Percentiles rank a stretch among this genome's conserved stretches.
phyloP scores from a whole-genome alignment of 1,140 invertebrate species.

The Spodoptera litura region DNA sequence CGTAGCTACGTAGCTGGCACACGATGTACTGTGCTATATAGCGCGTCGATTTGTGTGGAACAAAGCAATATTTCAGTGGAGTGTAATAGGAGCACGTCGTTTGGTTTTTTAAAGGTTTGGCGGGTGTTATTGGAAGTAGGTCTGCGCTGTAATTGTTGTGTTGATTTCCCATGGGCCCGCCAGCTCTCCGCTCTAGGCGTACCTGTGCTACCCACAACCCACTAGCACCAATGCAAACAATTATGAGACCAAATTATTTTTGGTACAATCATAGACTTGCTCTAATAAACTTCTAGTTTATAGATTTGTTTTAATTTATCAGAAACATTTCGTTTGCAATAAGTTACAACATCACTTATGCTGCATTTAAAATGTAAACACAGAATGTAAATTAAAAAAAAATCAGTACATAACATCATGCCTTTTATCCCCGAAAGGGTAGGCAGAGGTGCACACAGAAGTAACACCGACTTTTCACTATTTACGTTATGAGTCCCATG shows the following conservation, averaged over 20 bases:
- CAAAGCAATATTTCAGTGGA: constrained; percentile 43
- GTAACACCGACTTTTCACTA: too few relatives aligned
- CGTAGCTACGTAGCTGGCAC: constrained; percentile 7
- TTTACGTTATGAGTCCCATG: too few relatives aligned
- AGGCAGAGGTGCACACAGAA: too few relatives aligned
- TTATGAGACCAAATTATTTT: constrained; percentile 49
- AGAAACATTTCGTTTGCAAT: too few relatives aligned
- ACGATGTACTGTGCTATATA: not conserved
- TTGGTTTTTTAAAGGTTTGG: constrained; percentile 63
- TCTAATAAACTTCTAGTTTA: not conserved
- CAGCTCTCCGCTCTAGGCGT: constrained; percentile 60
- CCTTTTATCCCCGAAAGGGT: too few relatives aligned
- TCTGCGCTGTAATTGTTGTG: constrained; percentile 81
- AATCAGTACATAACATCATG: too few relatives aligned
- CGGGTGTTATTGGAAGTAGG: constrained; percentile 75
- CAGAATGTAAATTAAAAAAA: too few relatives aligned
- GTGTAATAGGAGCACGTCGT: constrained; percentile 41
- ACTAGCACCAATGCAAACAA: constrained; percentile 63
- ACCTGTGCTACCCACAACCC: constrained; percentile 55
- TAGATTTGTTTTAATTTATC: too few relatives aligned
- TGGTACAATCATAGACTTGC: not conserved
- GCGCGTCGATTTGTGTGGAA: constrained; percentile 24
- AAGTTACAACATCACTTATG: too few relatives aligned
- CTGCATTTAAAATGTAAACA: too few relatives aligned
- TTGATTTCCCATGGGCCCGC: constrained; percentile 78